A percentile compares a stretch with the other conserved stretches of the same genome.
Evolutionary conservation across 1,140 invertebrate genomes (phyloP).

Genomic region (Fopius arisanus): DNA sequence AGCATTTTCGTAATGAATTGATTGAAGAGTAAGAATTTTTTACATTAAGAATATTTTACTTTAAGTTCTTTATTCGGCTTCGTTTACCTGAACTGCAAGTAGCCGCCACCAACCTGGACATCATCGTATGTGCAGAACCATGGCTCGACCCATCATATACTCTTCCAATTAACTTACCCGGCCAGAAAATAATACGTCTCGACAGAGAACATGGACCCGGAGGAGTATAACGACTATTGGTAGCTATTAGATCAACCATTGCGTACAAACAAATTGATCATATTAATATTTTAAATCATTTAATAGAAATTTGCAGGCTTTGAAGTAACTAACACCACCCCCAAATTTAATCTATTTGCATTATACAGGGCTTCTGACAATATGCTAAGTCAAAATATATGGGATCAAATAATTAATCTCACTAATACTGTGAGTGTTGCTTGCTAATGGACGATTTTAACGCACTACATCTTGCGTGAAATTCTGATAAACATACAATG

Average conservation of each 20-base stretch:
- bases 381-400: constrained; percentile 9
- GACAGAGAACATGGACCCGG: neutral
- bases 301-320: constrained; percentile 21
- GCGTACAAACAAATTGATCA: constrained; percentile 8
- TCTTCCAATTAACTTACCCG: neutral
- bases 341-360: neutral
- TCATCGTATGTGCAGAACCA: too few species aligned
- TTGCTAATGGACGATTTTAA: constrained; percentile 7
- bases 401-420: constrained; percentile 14
- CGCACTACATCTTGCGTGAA: neutral
- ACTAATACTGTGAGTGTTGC: neutral
- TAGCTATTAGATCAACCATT: constrained; percentile 1
- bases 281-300: neutral
- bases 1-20: too few species aligned
- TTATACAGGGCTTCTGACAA: constrained; percentile 20
- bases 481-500: neutral
- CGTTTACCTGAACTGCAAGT: too few species aligned
- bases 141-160: too few species aligned
- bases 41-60: too few species aligned
- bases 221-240: constrained; percentile 13
- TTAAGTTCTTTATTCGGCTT: too few species aligned
- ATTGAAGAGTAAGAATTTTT: too few species aligned
- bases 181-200: neutral
- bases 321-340: constrained; percentile 10
- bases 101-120: too few species aligned